Conservation (phyloP, 2,113 vertebrate species). For the Spilogale gracilis region DNA sequence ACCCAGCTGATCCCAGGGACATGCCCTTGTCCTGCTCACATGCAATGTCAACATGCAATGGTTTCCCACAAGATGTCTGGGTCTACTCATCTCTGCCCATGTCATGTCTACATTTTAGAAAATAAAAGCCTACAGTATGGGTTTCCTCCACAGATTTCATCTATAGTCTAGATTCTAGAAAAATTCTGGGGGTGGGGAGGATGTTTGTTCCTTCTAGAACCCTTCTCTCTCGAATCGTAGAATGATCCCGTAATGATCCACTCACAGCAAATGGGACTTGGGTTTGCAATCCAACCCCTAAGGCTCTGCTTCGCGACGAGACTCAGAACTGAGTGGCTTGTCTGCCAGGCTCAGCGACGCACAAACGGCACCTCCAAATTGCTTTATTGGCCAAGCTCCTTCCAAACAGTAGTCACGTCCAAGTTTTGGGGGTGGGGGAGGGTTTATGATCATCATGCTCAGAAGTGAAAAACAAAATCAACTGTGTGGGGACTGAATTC, state of each 20-base stretch:
- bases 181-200: neutral
- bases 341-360: neutral
- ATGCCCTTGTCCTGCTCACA: neutral
- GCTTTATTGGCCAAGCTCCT: neutral
- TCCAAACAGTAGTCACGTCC: neutral
- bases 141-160: conserved; percentile 26
- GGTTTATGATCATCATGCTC: neutral
- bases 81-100: neutral
- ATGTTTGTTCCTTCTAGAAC: neutral
- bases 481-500: neutral
- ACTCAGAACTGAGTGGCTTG: neutral
- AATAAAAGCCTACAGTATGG: neutral
- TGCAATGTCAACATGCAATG: neutral
- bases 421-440: neutral
- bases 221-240: neutral
- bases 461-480: neutral
- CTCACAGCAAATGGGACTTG: neutral
- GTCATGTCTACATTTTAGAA: neutral
- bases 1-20: neutral
- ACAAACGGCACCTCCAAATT: neutral
- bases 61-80: neutral
- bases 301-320: neutral
- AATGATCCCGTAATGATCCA: neutral
- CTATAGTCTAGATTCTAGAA: conserved; percentile 12
- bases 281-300: neutral